These are phyloP conservation scores for Siniperca chuatsi DNA, from an alignment of 2,113 vertebrate species.

Conservation along the genomic window DNA sequence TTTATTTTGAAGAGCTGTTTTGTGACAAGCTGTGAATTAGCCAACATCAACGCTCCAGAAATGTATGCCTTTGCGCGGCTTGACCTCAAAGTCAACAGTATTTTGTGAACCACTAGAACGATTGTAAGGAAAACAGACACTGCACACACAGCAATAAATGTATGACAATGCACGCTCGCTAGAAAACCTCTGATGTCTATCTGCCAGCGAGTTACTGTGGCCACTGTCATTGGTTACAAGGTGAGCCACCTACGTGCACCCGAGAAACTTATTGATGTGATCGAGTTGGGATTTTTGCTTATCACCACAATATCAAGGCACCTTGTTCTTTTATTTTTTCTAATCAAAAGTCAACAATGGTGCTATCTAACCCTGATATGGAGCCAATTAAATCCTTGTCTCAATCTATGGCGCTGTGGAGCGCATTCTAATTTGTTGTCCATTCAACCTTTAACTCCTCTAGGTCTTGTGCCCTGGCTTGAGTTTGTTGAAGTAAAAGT, in stretches of 20 bases:
- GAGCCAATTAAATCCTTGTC: constrained; percentile 76
- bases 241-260: constrained; percentile 55
- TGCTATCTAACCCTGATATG: constrained; percentile 72
- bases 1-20: constrained; percentile 59
- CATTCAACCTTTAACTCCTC: constrained; percentile 32
- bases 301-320: constrained; percentile 82
- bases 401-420: constrained; percentile 47
- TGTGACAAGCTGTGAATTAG: constrained; percentile 62
- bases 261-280: constrained; percentile 64
- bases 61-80: constrained; percentile 50
- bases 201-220: constrained; percentile 22
- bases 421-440: constrained; percentile 60
- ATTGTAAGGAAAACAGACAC: constrained; percentile 49
- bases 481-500: neutral
- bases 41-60: constrained; percentile 47
- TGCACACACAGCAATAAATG: constrained; percentile 72
- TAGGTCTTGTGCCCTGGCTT: neutral
- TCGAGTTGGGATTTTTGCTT: constrained; percentile 77
- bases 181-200: constrained; percentile 50
- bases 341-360: constrained; percentile 72
- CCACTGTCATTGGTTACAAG: constrained; percentile 72
- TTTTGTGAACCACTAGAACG: constrained; percentile 22
- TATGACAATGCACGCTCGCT: constrained; percentile 42
- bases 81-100: constrained; percentile 66
- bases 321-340: constrained; percentile 73